These are phyloP conservation scores for Orthonyx spaldingii DNA, from an alignment of 2,113 vertebrate species.

Conservation along the genomic window DNA sequence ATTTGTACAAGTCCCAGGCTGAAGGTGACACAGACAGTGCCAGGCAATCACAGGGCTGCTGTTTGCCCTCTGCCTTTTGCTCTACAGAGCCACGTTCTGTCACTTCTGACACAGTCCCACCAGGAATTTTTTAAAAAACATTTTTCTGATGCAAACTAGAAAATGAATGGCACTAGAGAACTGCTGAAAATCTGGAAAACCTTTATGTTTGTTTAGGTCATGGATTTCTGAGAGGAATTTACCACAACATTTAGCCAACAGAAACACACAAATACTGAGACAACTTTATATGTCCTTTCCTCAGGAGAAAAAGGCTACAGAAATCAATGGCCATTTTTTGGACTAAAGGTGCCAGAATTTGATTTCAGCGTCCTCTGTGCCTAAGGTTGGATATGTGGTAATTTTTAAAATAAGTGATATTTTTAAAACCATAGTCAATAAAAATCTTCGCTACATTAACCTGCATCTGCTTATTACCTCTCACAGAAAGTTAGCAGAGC, in stretches of 20 bases:
- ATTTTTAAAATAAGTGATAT: background rate
- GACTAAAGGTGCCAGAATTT: background rate
- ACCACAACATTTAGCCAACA: background rate
- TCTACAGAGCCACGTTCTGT: background rate
- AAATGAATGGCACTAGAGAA: background rate
- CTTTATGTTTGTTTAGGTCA: background rate
- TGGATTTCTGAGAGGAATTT: background rate
- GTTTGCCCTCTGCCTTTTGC: background rate
- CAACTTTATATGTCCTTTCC: background rate
- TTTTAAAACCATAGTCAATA: background rate
- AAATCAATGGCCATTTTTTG: background rate
- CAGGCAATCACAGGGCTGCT: background rate
- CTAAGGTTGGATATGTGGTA: background rate
- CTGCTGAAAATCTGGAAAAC: background rate
- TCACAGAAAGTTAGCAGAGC: background rate
- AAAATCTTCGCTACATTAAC: background rate
- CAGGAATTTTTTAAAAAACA: background rate
- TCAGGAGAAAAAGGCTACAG: background rate
- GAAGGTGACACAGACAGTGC: background rate
- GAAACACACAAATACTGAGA: background rate
- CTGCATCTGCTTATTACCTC: background rate
- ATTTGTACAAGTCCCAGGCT: background rate
- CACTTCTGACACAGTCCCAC: background rate
- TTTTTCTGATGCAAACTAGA: background rate
- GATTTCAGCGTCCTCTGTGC: background rate